Conservation (phyloP, 2,797 vertebrate genomes). For the Chromobotia macracanthus region DNA sequence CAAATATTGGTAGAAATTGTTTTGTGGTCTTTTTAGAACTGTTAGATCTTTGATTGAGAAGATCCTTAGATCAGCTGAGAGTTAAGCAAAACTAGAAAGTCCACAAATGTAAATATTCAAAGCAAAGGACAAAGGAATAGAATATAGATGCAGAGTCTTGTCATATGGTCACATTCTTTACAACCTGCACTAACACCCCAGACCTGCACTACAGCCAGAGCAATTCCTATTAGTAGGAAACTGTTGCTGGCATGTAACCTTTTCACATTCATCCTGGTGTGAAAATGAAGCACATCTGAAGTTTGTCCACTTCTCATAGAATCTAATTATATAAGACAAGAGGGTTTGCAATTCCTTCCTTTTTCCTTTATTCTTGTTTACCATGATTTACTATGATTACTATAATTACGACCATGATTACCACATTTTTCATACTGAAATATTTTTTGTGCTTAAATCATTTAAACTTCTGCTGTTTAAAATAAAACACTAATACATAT, state of each 20-base stretch:
- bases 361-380: not conserved
- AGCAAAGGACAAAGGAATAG: not conserved
- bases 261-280: slow-evolving; percentile 38
- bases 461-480: not conserved
- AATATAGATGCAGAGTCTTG: no score
- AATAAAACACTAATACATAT: slow-evolving; percentile 5
- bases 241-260: slow-evolving; percentile 41
- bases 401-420: no score
- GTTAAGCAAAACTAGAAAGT: not conserved
- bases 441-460: not conserved
- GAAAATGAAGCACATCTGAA: slow-evolving; percentile 42
- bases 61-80: not conserved
- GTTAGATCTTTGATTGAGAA: not conserved
- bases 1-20: no score
- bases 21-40: not conserved
- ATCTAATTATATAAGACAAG: slow-evolving; percentile 1
- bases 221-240: slow-evolving; percentile 44
- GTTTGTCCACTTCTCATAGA: slow-evolving; percentile 16
- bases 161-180: slow-evolving; percentile 26
- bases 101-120: not conserved
- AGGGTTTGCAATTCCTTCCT: not conserved
- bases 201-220: slow-evolving; percentile 45
- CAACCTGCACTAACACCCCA: slow-evolving; percentile 36
- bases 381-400: no score
- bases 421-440: not conserved